These are phyloP conservation scores for Hydrocynus forskahlii DNA, from an alignment of 2,797 vertebrate species.

Conservation along the genomic window DNA sequence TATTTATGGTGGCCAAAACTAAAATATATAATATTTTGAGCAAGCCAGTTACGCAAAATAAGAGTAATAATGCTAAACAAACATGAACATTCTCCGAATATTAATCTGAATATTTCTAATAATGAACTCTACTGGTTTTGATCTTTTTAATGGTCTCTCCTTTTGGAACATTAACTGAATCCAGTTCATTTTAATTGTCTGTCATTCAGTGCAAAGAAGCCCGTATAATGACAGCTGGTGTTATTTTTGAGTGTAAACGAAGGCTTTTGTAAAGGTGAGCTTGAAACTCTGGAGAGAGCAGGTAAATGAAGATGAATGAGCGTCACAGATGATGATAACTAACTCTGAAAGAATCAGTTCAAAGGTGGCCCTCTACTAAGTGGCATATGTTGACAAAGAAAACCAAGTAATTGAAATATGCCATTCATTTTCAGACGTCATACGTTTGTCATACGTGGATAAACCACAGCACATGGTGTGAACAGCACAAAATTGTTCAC, in stretches of 20 bases:
- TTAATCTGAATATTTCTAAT: too few relatives aligned
- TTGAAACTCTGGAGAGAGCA: neutral
- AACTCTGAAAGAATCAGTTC: conserved; percentile 27
- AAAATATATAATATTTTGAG: too few relatives aligned
- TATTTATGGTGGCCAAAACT: too few relatives aligned
- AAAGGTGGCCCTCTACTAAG: conserved; percentile 10
- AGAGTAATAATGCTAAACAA: too few relatives aligned
- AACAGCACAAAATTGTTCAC: too few relatives aligned
- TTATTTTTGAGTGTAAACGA: neutral
- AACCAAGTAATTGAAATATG: neutral
- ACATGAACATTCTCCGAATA: too few relatives aligned
- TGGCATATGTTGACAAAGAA: conserved; percentile 2
- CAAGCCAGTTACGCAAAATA: too few relatives aligned
- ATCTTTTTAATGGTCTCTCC: neutral
- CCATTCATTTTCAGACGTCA: neutral
- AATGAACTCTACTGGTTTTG: too few relatives aligned
- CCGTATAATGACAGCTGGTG: neutral
- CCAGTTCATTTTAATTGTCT: neutral
- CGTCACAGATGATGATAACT: conserved; percentile 23
- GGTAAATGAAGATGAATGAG: conserved; percentile 50
- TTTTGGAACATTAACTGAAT: neutral
- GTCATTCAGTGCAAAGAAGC: neutral
- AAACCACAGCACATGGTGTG: neutral
- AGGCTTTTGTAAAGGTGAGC: neutral
- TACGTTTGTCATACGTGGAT: neutral